Evolutionary conservation across 2,888 invertebrate genomes (phyloP).

Genomic region (Erebia ligea): DNA sequence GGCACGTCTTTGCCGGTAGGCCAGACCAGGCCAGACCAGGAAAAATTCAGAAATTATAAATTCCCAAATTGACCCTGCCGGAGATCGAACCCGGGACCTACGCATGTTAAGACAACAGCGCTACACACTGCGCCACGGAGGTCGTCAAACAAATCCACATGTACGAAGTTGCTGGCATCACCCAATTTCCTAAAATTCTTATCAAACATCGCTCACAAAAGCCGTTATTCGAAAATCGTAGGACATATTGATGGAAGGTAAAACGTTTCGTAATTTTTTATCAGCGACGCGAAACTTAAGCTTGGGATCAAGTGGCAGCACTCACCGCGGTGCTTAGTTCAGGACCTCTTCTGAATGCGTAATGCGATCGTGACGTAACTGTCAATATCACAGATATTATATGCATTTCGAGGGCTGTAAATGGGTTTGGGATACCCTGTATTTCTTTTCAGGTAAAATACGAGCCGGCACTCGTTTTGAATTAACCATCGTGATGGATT

Average conservation of each 20-base stretch:
- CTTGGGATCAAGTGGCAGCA: constrained; percentile 44
- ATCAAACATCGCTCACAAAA: not conserved
- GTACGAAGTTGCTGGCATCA: no score
- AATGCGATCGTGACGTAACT: constrained; percentile 70
- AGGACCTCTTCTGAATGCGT: constrained; percentile 65
- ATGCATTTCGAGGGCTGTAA: not conserved
- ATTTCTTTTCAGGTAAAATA: not conserved
- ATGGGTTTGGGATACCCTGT: not conserved
- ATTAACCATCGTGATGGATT: not conserved
- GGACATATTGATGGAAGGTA: constrained; percentile 22
- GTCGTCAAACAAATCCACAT: no score
- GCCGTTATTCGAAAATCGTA: constrained; percentile 2
- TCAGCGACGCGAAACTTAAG: constrained; percentile 41
- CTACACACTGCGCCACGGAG: no score
- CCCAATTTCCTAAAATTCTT: not conserved
- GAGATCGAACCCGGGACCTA: no score
- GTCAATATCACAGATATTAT: constrained; percentile 49
- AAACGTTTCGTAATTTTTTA: constrained; percentile 39
- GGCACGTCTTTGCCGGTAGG: no score
- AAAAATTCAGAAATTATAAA: no score
- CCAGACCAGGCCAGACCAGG: no score
- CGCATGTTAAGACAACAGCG: no score
- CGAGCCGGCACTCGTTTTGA: not conserved
- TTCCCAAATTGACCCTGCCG: no score
- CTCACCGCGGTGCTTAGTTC: constrained; percentile 60